Conservation (phyloP, 2,888 invertebrate genomes). For the Lasioglossum calceatum region DNA sequence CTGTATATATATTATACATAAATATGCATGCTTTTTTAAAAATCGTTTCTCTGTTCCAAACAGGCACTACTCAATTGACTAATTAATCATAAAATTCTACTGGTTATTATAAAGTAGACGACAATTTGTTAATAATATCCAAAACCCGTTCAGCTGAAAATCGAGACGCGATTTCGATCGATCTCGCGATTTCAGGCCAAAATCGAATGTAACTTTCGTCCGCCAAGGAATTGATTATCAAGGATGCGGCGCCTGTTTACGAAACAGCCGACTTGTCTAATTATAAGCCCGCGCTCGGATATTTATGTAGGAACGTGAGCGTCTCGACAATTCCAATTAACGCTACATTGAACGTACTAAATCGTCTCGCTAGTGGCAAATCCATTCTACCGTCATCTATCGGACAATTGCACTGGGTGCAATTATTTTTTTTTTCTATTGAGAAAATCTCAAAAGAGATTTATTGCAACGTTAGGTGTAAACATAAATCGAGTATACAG, state of each 20-base stretch:
- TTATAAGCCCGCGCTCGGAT: slow-evolving; percentile 44
- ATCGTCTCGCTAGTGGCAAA: background rate
- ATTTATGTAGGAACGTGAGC: slow-evolving; percentile 35
- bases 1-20: too few relatives aligned
- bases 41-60: too few relatives aligned
- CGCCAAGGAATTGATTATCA: slow-evolving; percentile 60
- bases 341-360: slow-evolving; percentile 5
- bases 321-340: slow-evolving; percentile 31
- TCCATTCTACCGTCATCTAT: too few relatives aligned
- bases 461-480: too few relatives aligned
- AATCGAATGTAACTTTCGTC: slow-evolving; percentile 34
- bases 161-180: background rate
- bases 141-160: background rate
- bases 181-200: slow-evolving; percentile 38
- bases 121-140: too few relatives aligned
- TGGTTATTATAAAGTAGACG: background rate
- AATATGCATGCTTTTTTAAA: too few relatives aligned
- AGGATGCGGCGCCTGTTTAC: slow-evolving; percentile 56
- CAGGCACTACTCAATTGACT: too few relatives aligned
- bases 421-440: too few relatives aligned
- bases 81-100: too few relatives aligned
- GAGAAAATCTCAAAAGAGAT: too few relatives aligned
- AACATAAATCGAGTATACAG: too few relatives aligned
- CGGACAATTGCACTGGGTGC: background rate
- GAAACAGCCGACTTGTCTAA: slow-evolving; percentile 45